phyloP scores from a whole-genome alignment of 2,797 vertebrate species.

The Cyprinodon diabolis region DNA sequence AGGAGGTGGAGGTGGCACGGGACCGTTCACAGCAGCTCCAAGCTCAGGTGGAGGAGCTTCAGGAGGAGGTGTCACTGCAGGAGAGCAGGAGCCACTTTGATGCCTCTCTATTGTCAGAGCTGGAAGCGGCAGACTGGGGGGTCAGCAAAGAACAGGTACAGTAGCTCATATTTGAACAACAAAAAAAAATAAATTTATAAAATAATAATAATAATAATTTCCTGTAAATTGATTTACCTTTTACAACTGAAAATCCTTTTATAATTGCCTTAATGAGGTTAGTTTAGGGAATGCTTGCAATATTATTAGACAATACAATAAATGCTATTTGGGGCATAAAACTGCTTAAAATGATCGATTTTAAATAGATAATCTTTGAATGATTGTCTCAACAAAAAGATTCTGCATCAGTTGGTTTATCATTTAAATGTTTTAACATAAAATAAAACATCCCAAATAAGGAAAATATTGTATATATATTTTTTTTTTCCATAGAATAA shows the following conservation, averaged over 20 bases:
- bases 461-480: neutral
- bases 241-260: neutral
- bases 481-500: neutral
- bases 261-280: neutral
- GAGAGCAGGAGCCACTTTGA: slow-evolving; percentile 61
- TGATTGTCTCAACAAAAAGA: neutral
- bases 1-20: slow-evolving; percentile 68
- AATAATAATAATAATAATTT: neutral
- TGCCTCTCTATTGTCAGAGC: slow-evolving; percentile 78
- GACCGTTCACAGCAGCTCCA: slow-evolving; percentile 75
- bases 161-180: neutral
- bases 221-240: neutral
- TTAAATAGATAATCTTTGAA: neutral
- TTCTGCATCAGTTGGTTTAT: neutral
- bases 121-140: slow-evolving; percentile 61
- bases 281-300: neutral
- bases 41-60: slow-evolving; percentile 77
- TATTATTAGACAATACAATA: neutral
- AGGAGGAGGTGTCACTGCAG: slow-evolving; percentile 77
- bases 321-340: neutral
- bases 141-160: slow-evolving; percentile 77
- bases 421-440: neutral
- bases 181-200: neutral
- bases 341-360: neutral
- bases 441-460: neutral